Evolutionary conservation across 2,888 invertebrate genomes (phyloP), one percentile per base, ranked within the genome.

Genomic region (Laothoe populi): DNA sequence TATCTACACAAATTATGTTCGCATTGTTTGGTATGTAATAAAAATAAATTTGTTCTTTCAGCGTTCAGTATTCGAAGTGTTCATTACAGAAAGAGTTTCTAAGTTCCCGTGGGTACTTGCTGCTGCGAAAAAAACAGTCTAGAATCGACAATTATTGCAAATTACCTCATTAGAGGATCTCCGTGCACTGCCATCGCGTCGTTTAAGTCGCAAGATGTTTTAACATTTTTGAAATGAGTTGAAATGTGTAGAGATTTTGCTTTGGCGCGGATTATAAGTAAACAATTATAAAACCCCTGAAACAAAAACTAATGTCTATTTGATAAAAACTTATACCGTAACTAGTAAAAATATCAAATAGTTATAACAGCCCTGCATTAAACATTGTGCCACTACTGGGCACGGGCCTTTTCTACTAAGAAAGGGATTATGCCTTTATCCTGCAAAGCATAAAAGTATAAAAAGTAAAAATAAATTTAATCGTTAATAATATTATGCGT

Each of bases 71-170:
- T 40, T 46, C 46, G 48, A 46, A 62, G 62, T 62, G 84, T 88
- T 88, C 88, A 90, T 92, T 90, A 89, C 84, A 83, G 70, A 74
- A 77, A 84, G 81, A 79, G 84, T 80, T 77, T 71, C 73, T 70
- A 66, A 67, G 68, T 70, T 78, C 89, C 84, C 86, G 68, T 67
- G 89, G 87, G 91, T 86, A 83, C 73, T 77, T 82, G 84, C 83
- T 86, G 88, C 86, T 88, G 87, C 80, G 88, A 91, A 92, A 90
- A 91, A 90, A 86, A 87, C 90, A 89, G 90, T 91, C 88, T 88
- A 82, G 84, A 82, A 82, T 80, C 77, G 75, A 89, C 88, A 88
- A 92, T 91, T 91, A 91, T 88, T 82, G 82, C 84, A 86, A 91
- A 91, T 86, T 87, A 85, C 81, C 84, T 88, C 90, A 92, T 92